Percentiles rank a stretch among this genome's conserved stretches.
Evolutionary conservation across 2,797 vertebrate genomes (phyloP).

Genomic region (Coregonus ussuriensis): DNA sequence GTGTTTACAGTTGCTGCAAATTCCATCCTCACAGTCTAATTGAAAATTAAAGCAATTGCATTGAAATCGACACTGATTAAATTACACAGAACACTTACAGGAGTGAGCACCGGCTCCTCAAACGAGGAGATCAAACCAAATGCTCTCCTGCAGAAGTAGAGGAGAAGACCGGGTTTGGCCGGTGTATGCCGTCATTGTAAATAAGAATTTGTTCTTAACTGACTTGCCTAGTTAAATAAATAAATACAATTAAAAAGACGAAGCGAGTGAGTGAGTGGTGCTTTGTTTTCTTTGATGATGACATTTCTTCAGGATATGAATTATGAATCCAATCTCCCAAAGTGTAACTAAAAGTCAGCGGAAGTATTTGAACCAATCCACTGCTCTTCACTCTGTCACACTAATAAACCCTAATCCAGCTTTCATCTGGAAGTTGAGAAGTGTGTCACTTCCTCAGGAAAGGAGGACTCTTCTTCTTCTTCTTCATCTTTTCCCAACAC

Average conservation of each 20-base stretch:
- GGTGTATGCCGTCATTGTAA: no score
- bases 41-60: not conserved
- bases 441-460: conserved; percentile 65
- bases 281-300: conserved; percentile 75
- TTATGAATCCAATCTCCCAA: conserved; percentile 55
- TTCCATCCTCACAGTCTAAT: conserved; percentile 10
- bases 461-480: conserved; percentile 24
- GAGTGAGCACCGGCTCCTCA: conserved; percentile 13
- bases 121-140: conserved; percentile 32
- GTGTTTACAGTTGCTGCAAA: conserved; percentile 13
- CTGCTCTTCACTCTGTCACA: conserved; percentile 49
- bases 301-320: conserved; percentile 58
- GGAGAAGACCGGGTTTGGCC: conserved; percentile 5
- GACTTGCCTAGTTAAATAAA: no score
- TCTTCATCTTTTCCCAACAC: conserved; percentile 27
- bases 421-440: conserved; percentile 67
- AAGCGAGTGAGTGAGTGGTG: conserved; percentile 28
- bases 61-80: not conserved
- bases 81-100: conserved; percentile 18
- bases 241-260: no score
- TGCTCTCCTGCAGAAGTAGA: not conserved
- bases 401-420: conserved; percentile 71
- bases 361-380: conserved; percentile 58
- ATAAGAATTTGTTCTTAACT: no score
- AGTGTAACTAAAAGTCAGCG: conserved; percentile 68